Evolutionary conservation across 2,113 vertebrate species (phyloP), one percentile per base, ranked within the genome.

Genomic region (Indicator maculatus): DNA sequence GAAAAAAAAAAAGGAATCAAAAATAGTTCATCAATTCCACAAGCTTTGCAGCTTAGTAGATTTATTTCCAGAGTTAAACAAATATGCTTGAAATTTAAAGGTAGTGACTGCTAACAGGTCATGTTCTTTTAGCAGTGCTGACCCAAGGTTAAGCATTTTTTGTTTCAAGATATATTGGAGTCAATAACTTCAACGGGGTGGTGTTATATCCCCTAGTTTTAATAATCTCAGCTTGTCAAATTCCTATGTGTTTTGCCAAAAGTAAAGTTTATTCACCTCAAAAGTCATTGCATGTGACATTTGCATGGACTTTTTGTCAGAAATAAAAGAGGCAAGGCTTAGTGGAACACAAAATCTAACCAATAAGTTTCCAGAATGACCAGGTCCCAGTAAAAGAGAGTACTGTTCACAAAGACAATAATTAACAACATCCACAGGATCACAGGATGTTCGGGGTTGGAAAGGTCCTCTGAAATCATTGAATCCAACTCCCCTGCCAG

Each of bases 11-110:
- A 61, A 20, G 47, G 24, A 23, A 58, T 66, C 6, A 80, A 88
- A 86, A 94, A 69, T 50, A 78, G 20, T 38, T 58, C 6, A 65
- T 78, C 73, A 74, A 83, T 83, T 83, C 53, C 58, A 83, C 74
- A 88, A 86, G 7, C n/a, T 66, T 70, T 90, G 3, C 20, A 33
- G 8, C 17, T 80, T 55, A 71, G 20, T 26, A 60, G 20, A 5
- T 83, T 80, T 69, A 71, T 67, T 82, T 61, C 23, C 56, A 88
- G 31, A 45, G 8, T 58, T 81, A 78, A 47, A 3, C 27, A 56
- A 78, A 80, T 50, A 21, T 24, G 65, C 11, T 69, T 90, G 58
- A 83, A 88, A 86, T 91, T 77, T 89, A 59, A 93, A 93, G 20
- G 20, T 2, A 60, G 75, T 75, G 39, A 38, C 45, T 61, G 47